Evolutionary conservation across 2,797 vertebrate genomes (phyloP).

Genomic region (Siniperca scherzeri): DNA sequence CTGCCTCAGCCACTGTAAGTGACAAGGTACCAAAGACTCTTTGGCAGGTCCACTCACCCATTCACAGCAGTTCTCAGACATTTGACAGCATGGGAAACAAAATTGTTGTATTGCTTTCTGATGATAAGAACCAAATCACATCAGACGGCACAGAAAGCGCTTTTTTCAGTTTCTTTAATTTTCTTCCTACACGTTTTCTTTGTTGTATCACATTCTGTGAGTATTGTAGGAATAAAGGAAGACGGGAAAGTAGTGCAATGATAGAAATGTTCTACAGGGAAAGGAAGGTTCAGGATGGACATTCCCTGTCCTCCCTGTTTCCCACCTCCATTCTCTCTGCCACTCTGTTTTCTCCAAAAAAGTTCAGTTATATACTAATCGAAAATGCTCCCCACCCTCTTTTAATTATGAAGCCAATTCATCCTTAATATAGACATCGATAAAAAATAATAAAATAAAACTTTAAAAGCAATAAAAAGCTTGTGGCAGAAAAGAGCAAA

Average conservation of each 20-base stretch:
- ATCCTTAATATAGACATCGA: constrained; percentile 3
- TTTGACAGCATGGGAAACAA: constrained; percentile 73
- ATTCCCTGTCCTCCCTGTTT: constrained; percentile 34
- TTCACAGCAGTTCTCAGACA: constrained; percentile 73
- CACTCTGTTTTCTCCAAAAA: constrained; percentile 3
- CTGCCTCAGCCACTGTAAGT: constrained; percentile 65
- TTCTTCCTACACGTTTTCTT: constrained; percentile 44
- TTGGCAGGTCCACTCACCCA: constrained; percentile 79
- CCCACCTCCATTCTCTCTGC: constrained; percentile 8
- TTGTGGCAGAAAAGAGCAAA: constrained; percentile 48
- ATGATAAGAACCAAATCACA: constrained; percentile 76
- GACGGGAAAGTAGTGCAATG: neutral
- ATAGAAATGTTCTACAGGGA: constrained; percentile 16
- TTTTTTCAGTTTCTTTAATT: constrained; percentile 42
- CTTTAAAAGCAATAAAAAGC: constrained; percentile 58
- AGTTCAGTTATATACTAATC: constrained; percentile 21
- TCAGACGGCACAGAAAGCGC: constrained; percentile 43
- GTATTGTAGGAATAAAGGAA: constrained; percentile 27
- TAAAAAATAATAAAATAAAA: constrained; percentile 10
- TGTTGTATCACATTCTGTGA: constrained; percentile 41
- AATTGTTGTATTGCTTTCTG: constrained; percentile 73
- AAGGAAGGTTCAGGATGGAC: constrained; percentile 27
- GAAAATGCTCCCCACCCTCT: constrained; percentile 27
- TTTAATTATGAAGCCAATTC: constrained; percentile 56
- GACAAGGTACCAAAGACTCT: constrained; percentile 78